phyloP scores from a whole-genome alignment of 2,797 vertebrate species.

The Sebastes hubbsi region DNA sequence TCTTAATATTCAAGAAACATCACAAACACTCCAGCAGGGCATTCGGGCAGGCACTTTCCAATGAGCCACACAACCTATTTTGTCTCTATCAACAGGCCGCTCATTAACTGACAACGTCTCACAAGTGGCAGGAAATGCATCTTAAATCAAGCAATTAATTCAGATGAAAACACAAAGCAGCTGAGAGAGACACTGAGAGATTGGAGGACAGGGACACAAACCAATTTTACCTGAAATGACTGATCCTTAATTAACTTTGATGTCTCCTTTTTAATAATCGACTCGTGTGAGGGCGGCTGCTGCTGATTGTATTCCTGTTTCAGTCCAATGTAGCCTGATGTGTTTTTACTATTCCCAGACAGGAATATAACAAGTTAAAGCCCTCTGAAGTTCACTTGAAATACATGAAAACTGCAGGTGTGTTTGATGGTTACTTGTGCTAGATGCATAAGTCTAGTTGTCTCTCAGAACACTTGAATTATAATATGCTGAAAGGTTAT shows the following conservation, averaged over 20 bases:
- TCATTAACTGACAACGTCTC: conserved; percentile 6
- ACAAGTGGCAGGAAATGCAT: neutral
- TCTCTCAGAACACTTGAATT: too few relatives aligned
- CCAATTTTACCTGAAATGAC: neutral
- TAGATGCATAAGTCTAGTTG: too few relatives aligned
- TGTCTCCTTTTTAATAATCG: neutral
- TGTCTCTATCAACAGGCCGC: conserved; percentile 15
- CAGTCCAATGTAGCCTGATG: neutral
- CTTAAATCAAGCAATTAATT: neutral
- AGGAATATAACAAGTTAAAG: neutral
- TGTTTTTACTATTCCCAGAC: neutral
- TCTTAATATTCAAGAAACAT: conserved; percentile 35
- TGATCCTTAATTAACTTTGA: neutral
- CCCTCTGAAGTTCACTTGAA: neutral
- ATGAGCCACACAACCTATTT: conserved; percentile 2
- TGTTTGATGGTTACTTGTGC: neutral
- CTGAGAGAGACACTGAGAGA: neutral
- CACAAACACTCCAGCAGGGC: conserved; percentile 6
- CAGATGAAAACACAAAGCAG: neutral
- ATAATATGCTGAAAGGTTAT: too few relatives aligned
- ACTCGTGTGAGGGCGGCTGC: neutral
- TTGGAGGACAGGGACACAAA: neutral
- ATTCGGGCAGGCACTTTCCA: neutral
- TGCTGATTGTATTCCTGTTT: neutral
- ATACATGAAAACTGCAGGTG: neutral